These are phyloP conservation scores for Neotragus moschatus DNA, from an alignment of 2,113 vertebrate species.

Conservation along the genomic window DNA sequence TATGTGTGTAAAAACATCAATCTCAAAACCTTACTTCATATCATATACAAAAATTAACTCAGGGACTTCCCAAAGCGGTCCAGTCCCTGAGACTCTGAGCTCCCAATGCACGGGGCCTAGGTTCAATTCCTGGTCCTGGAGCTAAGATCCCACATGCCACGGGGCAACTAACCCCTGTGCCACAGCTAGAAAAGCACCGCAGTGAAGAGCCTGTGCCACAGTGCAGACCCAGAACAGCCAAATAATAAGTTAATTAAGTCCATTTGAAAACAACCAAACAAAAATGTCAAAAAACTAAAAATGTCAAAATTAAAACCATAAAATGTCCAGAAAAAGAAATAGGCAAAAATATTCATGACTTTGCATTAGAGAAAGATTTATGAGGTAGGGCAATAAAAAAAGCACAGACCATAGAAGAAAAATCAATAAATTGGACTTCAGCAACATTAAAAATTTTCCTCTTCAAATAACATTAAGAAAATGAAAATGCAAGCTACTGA, in stretches of 20 bases:
- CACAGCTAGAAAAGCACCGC: not conserved
- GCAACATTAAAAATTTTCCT: not conserved
- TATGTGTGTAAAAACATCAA: not conserved
- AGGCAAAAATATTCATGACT: not conserved
- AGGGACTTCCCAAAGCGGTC: not conserved
- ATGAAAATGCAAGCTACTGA: not conserved
- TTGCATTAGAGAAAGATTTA: not conserved
- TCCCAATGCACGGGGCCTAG: not conserved
- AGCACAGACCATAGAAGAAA: not conserved
- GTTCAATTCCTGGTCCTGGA: not conserved
- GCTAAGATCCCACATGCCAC: not conserved
- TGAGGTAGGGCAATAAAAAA: not conserved
- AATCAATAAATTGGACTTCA: not conserved
- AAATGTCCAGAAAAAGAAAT: not conserved
- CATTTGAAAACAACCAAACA: not conserved
- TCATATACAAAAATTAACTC: not conserved
- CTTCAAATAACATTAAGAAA: conserved; percentile 1
- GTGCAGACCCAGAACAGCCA: not conserved
- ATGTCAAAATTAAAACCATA: not conserved
- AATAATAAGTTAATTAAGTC: not conserved
- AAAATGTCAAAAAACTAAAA: not conserved
- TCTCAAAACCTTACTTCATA: not conserved
- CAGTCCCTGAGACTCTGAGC: not conserved
- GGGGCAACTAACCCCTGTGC: not conserved
- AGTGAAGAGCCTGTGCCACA: not conserved